A percentile compares a stretch with the other conserved stretches of the same genome.
Conservation (phyloP, 2,113 vertebrate species). For the Pygoscelis adeliae region DNA sequence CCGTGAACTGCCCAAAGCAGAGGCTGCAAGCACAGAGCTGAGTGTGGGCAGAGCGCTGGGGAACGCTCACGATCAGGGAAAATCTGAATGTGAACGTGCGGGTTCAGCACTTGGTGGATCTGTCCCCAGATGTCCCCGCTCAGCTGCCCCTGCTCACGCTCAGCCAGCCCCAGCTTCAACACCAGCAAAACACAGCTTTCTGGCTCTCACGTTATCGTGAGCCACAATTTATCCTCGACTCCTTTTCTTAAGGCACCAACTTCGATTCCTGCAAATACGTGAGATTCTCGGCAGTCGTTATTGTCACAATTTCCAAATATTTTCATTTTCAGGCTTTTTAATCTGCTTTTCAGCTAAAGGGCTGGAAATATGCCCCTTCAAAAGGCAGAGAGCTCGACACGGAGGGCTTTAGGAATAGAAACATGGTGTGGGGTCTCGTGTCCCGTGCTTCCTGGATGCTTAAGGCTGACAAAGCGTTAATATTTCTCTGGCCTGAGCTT, state of each 20-base stretch:
- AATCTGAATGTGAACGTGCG: not conserved
- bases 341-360: not conserved
- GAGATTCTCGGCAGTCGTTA: not conserved
- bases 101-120: not conserved
- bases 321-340: not conserved
- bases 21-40: no score
- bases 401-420: not conserved
- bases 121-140: not conserved
- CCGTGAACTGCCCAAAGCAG: not conserved
- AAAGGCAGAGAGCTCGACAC: not conserved
- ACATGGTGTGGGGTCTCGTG: rapidly evolving
- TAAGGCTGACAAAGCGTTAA: not conserved
- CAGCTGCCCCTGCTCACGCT: not conserved
- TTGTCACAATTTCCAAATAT: not conserved
- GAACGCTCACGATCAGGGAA: not conserved
- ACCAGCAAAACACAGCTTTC: not conserved
- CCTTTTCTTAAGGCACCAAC: not conserved
- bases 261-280: rapidly evolving
- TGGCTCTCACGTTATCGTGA: not conserved
- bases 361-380: rapidly evolving
- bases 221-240: not conserved
- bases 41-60: not conserved
- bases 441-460: not conserved
- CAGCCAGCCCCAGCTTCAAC: not conserved
- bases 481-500: not conserved